A percentile compares a stretch with the other conserved stretches of the same genome.
phyloP scores from a whole-genome alignment of 2,797 vertebrate species.

The Scolopax bukidnonensis region DNA sequence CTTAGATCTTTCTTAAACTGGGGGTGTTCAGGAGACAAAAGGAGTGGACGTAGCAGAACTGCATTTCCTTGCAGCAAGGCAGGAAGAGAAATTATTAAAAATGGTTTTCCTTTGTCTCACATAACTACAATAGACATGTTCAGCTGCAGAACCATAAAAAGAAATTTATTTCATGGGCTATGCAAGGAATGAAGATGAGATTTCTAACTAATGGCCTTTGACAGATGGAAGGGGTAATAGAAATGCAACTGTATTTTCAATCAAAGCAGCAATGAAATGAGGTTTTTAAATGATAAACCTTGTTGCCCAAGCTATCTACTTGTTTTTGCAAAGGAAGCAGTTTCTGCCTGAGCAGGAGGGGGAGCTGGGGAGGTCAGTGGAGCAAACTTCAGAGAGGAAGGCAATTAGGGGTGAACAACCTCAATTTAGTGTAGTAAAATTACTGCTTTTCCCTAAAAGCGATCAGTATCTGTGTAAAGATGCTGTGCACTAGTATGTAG shows the following conservation, averaged over 20 bases:
- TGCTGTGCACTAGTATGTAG: accelerated
- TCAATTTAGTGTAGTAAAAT: not conserved
- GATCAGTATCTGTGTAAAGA: not conserved
- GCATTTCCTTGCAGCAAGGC: no score
- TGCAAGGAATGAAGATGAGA: not conserved
- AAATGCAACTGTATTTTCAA: not conserved
- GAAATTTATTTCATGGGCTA: not conserved
- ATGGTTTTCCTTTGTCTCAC: not conserved
- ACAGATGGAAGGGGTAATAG: not conserved
- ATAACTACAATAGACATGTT: not conserved
- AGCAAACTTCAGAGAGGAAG: not conserved
- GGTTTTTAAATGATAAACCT: not conserved
- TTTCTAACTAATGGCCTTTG: slow-evolving; percentile 8
- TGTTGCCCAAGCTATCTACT: not conserved
- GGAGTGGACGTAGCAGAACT: not conserved
- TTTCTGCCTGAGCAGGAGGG: not conserved
- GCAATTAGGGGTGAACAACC: not conserved
- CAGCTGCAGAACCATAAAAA: not conserved
- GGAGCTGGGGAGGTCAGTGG: not conserved
- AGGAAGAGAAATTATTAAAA: not conserved
- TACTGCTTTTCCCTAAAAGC: not conserved
- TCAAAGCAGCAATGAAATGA: not conserved
- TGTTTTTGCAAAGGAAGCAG: not conserved
- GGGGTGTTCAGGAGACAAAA: not conserved
- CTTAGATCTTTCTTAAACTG: accelerated